Evolutionary conservation across 35 echinoderm and acorn worm genomes (phyloP), one percentile per base, ranked within the genome.

Genomic region (Diadema setosum): DNA sequence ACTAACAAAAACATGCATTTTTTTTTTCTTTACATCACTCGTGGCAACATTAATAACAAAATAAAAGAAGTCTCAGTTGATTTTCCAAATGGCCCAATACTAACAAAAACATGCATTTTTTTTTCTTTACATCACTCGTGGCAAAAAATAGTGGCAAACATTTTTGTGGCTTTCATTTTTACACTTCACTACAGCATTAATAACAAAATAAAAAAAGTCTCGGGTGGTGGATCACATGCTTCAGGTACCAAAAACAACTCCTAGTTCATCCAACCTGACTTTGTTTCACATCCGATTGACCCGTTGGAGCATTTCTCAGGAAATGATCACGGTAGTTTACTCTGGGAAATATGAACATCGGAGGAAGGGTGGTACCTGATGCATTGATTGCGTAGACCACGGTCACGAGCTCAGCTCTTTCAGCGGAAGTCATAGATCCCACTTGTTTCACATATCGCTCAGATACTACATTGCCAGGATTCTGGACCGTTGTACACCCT

Each of bases 401-500:
- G 29, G 92, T 94, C 2, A 94, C 81, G 17, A 94, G 87, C 50
- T 89, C 46, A 11, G 86, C 92, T 58, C 86, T 33, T 94, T 90
- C 87, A 48, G 92, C 86, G 46, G 92, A 94, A 5, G 92, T 94
- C 44, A 89, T 82, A 39, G 83, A 80, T 11, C 87, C 92, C 7
- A 94, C 82, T 78, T 85, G 92, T 45, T 94, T 94, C 21, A 48
- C 42, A 23, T 70, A 81, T 57, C 39, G 57, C 42, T 46, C 42
- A 7, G 82, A n/a, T 8, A 88, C 91, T 46, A 83, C 74, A 81
- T 31, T 55, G 6, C 39, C 85, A 1, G 75, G 87, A 42, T 81
- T 90, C 82, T 94, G 92, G 2, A 89, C 87, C 16, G 87, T 90
- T 69, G 87, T 94, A 12, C 82, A 90, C 23, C 92, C 87, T 60